Base-by-base conservation (phyloP, 2,888 invertebrate genomes). In the Arenicola marina region DNA sequence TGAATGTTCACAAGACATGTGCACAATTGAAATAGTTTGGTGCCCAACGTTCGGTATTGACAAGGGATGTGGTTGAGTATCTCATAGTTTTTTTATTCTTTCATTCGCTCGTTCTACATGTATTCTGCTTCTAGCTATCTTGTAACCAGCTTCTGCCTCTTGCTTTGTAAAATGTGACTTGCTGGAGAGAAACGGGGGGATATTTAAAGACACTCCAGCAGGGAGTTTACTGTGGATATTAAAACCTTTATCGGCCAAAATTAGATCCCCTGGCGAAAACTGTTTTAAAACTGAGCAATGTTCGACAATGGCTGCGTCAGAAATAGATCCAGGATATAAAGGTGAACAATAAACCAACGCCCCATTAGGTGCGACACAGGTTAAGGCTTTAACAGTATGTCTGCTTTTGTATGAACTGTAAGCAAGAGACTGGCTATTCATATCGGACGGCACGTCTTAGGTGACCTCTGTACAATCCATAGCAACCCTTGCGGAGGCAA, bases 301-400 rank as follows among this genome's bases (percentile, higher is more conserved):
- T 24, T 58, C 48, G 18, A 58, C 58, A 31, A 58, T 48, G 11
- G n/a, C n/a, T n/a, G n/a, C n/a, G n/a, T n/a, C n/a, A n/a, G n/a
- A n/a, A n/a, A n/a, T n/a, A n/a, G n/a, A n/a, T n/a, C n/a, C n/a
- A n/a, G n/a, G n/a, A n/a, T n/a, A n/a, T n/a, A n/a, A n/a, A n/a
- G n/a, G n/a, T n/a, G n/a, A n/a, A n/a, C n/a, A n/a, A n/a, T n/a
- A n/a, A n/a, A n/a, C n/a, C n/a, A n/a, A n/a, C n/a, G n/a, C n/a
- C n/a, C n/a, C n/a, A n/a, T n/a, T n/a, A n/a, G n/a, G n/a, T n/a
- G n/a, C n/a, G n/a, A n/a, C n/a, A n/a, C n/a, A n/a, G n/a, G n/a
- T n/a, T n/a, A n/a, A n/a, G n/a, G n/a, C n/a, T n/a, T n/a, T n/a
- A n/a, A n/a, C n/a, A n/a, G n/a, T n/a, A n/a, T n/a, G n/a, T n/a